Evolutionary conservation across 1,140 invertebrate species (phyloP).

Genomic region (Drepana arcuata): DNA sequence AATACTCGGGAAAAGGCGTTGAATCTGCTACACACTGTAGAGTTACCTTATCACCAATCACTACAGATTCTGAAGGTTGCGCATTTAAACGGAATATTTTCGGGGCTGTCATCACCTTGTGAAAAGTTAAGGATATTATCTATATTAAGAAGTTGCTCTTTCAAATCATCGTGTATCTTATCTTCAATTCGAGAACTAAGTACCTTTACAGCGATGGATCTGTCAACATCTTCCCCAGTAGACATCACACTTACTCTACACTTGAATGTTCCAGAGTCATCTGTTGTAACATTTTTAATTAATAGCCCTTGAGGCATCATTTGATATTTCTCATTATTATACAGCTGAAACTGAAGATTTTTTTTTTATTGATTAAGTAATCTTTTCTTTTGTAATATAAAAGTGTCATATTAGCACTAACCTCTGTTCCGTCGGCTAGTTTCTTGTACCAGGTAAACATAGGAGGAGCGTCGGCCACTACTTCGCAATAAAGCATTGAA

Average conservation of each 20-base stretch:
- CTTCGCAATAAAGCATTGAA: conserved; percentile 18
- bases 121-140: no score
- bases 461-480: conserved; percentile 25
- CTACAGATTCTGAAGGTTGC: conserved; percentile 20
- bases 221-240: conserved; percentile 34
- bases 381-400: conserved; percentile 2
- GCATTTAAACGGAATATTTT: conserved; percentile 25
- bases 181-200: no score
- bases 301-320: conserved; percentile 28
- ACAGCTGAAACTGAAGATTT: conserved; percentile 27
- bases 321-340: conserved; percentile 36
- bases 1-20: conserved; percentile 32
- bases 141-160: no score
- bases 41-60: conserved; percentile 19
- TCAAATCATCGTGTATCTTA: no score
- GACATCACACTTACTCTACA: conserved; percentile 32
- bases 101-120: conserved; percentile 41
- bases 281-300: conserved; percentile 32
- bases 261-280: conserved; percentile 42
- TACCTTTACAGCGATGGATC: conserved; percentile 41
- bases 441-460: conserved; percentile 32
- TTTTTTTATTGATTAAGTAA: conserved; percentile 2
- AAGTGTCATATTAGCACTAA: conserved; percentile 20
- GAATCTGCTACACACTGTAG: conserved; percentile 40
- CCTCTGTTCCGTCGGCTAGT: conserved; percentile 12